Percentiles rank a stretch among this genome's conserved stretches.
Evolutionary conservation across 2,888 invertebrate species (phyloP).

Genomic region (Euspilapteryx auroguttella): DNA sequence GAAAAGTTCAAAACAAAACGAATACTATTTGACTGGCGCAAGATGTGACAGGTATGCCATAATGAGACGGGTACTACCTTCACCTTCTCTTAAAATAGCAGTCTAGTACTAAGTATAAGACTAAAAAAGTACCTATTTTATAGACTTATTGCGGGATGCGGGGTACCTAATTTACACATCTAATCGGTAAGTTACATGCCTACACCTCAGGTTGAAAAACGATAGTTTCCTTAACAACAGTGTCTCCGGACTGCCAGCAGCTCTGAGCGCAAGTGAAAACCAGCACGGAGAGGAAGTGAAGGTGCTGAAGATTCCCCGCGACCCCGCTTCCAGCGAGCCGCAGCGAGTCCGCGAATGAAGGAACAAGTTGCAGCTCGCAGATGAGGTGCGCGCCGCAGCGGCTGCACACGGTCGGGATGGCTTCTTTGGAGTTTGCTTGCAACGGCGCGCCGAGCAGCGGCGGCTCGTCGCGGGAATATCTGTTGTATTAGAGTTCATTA

Average conservation of each 20-base stretch:
- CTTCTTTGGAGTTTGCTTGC: slow-evolving; percentile 21
- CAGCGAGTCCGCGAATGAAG: slow-evolving; percentile 75
- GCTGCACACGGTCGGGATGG: slow-evolving; percentile 53
- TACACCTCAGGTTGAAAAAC: slow-evolving; percentile 74
- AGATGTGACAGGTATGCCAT: no score
- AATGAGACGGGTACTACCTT: no score
- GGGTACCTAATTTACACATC: no score
- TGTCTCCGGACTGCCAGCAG: slow-evolving; percentile 78
- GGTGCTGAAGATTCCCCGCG: slow-evolving; percentile 45
- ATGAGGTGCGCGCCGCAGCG: slow-evolving; percentile 72
- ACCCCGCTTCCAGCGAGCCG: slow-evolving; percentile 56
- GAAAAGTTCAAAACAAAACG: no score
- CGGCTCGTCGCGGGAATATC: slow-evolving; percentile 74
- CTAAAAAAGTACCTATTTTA: no score
- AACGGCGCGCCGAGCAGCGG: slow-evolving; percentile 73
- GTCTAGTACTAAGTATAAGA: no score
- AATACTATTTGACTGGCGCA: no score
- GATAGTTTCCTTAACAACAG: slow-evolving; percentile 69
- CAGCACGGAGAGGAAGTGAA: slow-evolving; percentile 87
- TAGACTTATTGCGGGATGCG: no score
- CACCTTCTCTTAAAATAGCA: no score
- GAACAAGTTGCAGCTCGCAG: slow-evolving; percentile 84
- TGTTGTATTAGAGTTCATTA: slow-evolving; percentile 21
- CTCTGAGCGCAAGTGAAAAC: slow-evolving; percentile 82
- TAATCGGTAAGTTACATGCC: no score